These are phyloP conservation scores for Shinisaurus crocodilurus DNA, from an alignment of 2,113 vertebrate species.

Conservation along the genomic window DNA sequence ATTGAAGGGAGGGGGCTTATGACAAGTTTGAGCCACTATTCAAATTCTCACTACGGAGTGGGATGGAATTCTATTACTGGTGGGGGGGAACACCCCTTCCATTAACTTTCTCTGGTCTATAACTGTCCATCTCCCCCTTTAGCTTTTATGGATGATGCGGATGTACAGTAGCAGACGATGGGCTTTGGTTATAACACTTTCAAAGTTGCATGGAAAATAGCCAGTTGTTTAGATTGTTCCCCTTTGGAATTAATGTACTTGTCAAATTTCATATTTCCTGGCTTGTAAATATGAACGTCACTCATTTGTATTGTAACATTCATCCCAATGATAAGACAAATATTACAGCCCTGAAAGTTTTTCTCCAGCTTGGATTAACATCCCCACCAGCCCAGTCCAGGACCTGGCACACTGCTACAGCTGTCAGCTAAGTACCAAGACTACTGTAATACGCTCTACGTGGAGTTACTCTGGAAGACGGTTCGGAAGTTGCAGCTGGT, in stretches of 20 bases:
- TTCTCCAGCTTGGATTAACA: neutral
- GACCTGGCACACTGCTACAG: neutral
- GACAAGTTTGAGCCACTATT: neutral
- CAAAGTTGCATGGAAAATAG: neutral
- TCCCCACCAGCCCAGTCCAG: neutral
- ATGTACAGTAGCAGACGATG: neutral
- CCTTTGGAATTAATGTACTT: neutral
- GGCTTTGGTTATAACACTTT: neutral
- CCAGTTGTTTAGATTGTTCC: neutral
- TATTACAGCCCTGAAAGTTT: too few species aligned
- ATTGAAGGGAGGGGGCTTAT: constrained; percentile 3
- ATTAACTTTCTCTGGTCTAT: neutral
- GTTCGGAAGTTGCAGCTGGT: too few species aligned
- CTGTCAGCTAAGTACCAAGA: neutral
- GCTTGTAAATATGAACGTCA: neutral
- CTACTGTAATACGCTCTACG: too few species aligned
- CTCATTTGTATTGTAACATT: neutral
- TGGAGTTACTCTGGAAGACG: too few species aligned
- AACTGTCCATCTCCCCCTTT: neutral
- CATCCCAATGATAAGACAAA: neutral
- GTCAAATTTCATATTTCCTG: neutral
- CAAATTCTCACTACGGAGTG: constrained; percentile 1
- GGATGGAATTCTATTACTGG: neutral
- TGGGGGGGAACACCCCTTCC: neutral
- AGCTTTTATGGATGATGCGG: neutral